phyloP scores from a whole-genome alignment of 2,797 vertebrate genomes.

The Darevskia mixta region DNA sequence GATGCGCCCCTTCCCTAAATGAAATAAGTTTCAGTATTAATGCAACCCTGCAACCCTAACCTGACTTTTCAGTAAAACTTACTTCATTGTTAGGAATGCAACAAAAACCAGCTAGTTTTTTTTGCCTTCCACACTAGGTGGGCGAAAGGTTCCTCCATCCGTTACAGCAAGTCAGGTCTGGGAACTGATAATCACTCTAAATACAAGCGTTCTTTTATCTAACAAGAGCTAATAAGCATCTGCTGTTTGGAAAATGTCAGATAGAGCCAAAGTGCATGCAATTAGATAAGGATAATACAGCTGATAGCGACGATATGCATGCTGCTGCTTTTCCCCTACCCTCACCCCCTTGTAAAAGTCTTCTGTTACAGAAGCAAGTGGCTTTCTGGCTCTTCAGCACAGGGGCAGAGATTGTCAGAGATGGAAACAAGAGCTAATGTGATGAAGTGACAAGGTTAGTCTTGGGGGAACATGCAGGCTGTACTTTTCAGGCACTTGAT shows the following conservation, averaged over 20 bases:
- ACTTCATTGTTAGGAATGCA: no score
- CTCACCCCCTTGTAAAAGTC: constrained; percentile 29
- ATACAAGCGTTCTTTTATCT: constrained; percentile 49
- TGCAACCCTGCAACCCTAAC: no score
- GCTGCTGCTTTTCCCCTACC: background rate
- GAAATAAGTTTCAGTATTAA: no score
- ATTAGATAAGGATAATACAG: constrained; percentile 65
- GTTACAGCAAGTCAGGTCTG: constrained; percentile 9
- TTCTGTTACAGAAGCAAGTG: constrained; percentile 16
- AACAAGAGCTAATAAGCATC: constrained; percentile 62
- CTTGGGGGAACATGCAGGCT: constrained; percentile 6
- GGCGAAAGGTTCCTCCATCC: constrained; percentile 34
- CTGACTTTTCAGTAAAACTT: no score
- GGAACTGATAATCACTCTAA: constrained; percentile 56
- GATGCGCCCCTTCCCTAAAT: no score
- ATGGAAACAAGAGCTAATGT: constrained; percentile 31
- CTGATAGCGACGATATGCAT: constrained; percentile 51
- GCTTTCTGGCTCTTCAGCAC: constrained; percentile 27
- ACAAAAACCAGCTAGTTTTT: background rate
- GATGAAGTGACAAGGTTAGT: constrained; percentile 28
- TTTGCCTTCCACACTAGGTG: background rate
- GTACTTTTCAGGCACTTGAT: constrained; percentile 12
- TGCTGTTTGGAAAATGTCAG: constrained; percentile 60
- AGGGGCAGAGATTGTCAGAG: constrained; percentile 37
- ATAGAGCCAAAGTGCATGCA: constrained; percentile 58